phyloP scores from a whole-genome alignment of 2,113 vertebrate species.

The Tylochromis polylepis region DNA sequence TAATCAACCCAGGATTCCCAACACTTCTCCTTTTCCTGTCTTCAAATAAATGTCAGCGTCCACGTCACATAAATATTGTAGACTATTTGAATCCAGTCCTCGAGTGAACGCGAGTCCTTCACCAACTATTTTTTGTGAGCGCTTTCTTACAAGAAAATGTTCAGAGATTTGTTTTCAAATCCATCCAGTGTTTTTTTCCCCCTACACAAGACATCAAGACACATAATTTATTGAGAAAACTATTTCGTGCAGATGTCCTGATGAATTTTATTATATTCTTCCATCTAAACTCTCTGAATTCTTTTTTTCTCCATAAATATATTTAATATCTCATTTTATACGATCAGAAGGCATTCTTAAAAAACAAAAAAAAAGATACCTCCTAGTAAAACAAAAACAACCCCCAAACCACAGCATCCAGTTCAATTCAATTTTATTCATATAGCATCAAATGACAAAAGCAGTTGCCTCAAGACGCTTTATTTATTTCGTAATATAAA shows the following conservation, averaged over 20 bases:
- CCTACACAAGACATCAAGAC: too few relatives aligned
- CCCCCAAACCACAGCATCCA: not conserved
- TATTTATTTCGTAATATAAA: not conserved
- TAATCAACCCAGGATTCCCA: not conserved
- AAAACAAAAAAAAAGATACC: not conserved
- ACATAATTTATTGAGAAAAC: too few relatives aligned
- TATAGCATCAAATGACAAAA: not conserved
- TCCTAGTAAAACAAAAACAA: not conserved
- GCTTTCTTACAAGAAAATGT: not conserved
- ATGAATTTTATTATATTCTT: too few relatives aligned
- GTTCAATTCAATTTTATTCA: not conserved
- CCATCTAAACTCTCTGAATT: not conserved
- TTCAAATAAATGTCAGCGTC: not conserved
- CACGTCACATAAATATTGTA: not conserved
- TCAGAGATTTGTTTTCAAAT: too few relatives aligned
- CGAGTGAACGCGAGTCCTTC: accelerated
- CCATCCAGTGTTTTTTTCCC: too few relatives aligned
- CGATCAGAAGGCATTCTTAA: too few relatives aligned
- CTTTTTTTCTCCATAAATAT: not conserved
- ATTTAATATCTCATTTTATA: not conserved
- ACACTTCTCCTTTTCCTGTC: not conserved
- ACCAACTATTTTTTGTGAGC: not conserved
- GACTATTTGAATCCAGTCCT: not conserved
- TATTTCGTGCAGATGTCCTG: too few relatives aligned
- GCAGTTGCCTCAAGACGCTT: not conserved